These are phyloP conservation scores for Triplophysa siluroides DNA, from an alignment of 2,113 vertebrate species.

Conservation along the genomic window DNA sequence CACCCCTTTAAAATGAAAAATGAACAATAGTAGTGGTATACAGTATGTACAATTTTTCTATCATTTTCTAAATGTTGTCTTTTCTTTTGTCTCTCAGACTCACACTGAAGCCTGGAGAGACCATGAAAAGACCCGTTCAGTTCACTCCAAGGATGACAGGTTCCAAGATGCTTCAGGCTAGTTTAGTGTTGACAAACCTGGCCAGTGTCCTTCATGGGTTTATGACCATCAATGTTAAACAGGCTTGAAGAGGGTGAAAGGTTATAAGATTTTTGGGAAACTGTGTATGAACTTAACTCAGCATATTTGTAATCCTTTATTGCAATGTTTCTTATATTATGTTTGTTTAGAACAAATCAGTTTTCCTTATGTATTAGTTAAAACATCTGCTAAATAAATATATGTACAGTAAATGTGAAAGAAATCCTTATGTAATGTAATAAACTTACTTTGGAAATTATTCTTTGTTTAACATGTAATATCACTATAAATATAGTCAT, in stretches of 20 bases:
- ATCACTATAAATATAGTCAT: no score
- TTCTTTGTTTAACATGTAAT: no score
- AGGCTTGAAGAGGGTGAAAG: neutral
- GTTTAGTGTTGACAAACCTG: slow-evolving; percentile 7
- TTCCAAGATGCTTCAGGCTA: slow-evolving; percentile 47
- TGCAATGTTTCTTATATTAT: no score
- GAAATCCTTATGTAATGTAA: no score
- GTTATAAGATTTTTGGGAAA: neutral
- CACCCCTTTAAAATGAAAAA: neutral
- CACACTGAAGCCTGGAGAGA: slow-evolving; percentile 28
- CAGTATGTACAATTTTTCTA: neutral
- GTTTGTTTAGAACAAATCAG: no score
- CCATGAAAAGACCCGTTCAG: neutral
- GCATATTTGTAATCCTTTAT: no score
- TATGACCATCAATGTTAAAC: slow-evolving; percentile 33
- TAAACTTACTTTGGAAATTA: no score
- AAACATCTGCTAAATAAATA: no score
- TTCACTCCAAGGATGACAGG: slow-evolving; percentile 48
- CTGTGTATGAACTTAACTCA: no score
- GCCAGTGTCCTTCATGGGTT: slow-evolving; percentile 37
- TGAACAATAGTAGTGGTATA: neutral
- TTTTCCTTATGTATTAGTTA: no score
- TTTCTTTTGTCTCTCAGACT: neutral
- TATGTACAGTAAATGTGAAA: no score
- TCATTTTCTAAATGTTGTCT: neutral